phyloP scores from a whole-genome alignment of 2,888 invertebrate genomes.

The Acleris holmiana region DNA sequence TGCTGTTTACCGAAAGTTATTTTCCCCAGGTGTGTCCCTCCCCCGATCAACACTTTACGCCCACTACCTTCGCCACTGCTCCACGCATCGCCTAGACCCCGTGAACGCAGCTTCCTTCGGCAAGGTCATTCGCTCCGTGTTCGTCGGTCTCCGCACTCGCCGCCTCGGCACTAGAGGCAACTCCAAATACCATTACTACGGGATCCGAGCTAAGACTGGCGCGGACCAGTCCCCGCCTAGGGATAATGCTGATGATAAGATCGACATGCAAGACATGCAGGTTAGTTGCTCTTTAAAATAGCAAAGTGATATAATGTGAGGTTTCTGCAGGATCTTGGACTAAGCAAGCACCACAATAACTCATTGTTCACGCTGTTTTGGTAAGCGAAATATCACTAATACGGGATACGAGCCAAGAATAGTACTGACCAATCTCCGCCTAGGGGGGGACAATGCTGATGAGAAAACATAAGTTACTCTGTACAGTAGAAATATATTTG shows the following conservation, averaged over 20 bases:
- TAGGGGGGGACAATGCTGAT: conserved; percentile 48
- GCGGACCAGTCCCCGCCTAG: conserved; percentile 73
- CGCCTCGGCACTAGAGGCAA: conserved; percentile 98
- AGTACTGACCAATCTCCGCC: conserved; percentile 74
- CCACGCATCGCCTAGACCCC: conserved; percentile 96
- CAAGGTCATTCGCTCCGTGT: conserved; percentile 98
- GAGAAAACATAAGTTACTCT: conserved; percentile 50
- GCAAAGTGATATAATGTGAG: neutral
- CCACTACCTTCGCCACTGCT: conserved; percentile 98
- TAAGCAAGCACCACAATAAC: too few relatives aligned
- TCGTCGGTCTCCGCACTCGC: conserved; percentile 97
- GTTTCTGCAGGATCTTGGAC: too few relatives aligned
- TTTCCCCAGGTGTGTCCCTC: conserved; percentile 87
- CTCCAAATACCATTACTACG: conserved; percentile 99
- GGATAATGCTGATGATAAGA: conserved; percentile 52
- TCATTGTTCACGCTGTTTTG: conserved; percentile 88
- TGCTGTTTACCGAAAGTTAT: neutral
- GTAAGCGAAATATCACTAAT: conserved; percentile 99
- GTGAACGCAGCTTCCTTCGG: conserved; percentile 99
- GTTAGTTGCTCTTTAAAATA: conserved; percentile 39
- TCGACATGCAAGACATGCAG: conserved; percentile 52
- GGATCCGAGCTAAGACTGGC: conserved; percentile 92
- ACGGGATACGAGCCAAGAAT: conserved; percentile 95
- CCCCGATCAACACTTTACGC: conserved; percentile 98
- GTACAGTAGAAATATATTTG: neutral